phyloP scores from a whole-genome alignment of 2,113 vertebrate species.

The Tamias sibiricus region DNA sequence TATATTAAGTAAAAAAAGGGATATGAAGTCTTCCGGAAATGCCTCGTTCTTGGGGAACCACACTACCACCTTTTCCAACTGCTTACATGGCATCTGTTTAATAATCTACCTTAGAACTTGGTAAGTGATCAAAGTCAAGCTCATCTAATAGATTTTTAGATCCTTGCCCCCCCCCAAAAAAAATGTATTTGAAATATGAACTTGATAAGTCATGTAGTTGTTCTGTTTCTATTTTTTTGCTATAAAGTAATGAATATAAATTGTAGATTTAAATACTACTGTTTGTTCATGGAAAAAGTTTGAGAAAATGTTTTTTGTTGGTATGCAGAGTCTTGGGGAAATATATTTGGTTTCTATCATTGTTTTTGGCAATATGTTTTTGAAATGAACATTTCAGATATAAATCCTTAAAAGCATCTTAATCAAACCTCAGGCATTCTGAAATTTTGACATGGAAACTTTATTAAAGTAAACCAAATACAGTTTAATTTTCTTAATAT shows the following conservation, averaged over 20 bases:
- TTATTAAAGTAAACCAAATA: slow-evolving; percentile 18
- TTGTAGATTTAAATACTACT: not conserved
- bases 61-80: not conserved
- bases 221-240: slow-evolving; percentile 16
- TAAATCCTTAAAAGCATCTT: not conserved
- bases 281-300: not conserved
- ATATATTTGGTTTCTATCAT: not conserved
- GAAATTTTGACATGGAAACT: slow-evolving; percentile 18
- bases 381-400: not conserved
- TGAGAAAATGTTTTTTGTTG: not conserved
- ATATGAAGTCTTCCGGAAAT: not conserved
- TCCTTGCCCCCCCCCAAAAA: not conserved
- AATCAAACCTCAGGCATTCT: not conserved
- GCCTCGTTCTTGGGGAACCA: not conserved
- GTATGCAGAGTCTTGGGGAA: not conserved
- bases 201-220: not conserved
- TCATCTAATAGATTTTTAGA: not conserved
- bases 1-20: not conserved
- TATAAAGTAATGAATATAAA: not conserved
- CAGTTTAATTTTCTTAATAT: not conserved
- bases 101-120: not conserved
- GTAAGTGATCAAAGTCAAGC: not conserved
- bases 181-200: slow-evolving; percentile 14
- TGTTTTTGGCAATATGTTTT: not conserved
- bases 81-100: not conserved